A percentile compares a stretch with the other conserved stretches of the same genome.
phyloP scores from a whole-genome alignment of 2,888 invertebrate genomes.

The Lysandra coridon region DNA sequence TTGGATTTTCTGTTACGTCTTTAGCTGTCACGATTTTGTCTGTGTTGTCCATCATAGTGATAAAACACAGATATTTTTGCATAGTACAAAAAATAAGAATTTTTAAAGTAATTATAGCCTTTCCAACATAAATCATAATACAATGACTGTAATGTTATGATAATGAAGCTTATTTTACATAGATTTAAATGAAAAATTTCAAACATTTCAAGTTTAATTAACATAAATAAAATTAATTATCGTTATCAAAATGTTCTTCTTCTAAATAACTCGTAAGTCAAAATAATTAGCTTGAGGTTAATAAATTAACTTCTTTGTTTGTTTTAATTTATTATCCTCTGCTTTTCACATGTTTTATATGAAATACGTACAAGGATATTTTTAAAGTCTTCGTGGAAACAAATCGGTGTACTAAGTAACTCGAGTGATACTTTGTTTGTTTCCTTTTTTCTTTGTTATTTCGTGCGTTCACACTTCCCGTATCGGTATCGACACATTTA shows the following conservation, averaged over 20 bases:
- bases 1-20: not conserved
- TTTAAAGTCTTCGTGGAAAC: not conserved
- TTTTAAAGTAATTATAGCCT: not conserved
- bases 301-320: conserved; percentile 14
- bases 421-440: not conserved
- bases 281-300: conserved; percentile 3
- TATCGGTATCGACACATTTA: conserved; percentile 41
- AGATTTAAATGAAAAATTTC: conserved; percentile 5
- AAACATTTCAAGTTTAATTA: conserved; percentile 3
- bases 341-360: not conserved
- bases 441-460: conserved; percentile 17
- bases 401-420: not conserved
- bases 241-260: conserved; percentile 11
- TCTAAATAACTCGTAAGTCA: conserved; percentile 12
- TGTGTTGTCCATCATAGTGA: not conserved
- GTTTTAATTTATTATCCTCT: not conserved
- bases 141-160: not conserved
- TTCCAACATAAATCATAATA: not conserved
- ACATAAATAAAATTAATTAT: conserved; percentile 16
- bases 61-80: not conserved
- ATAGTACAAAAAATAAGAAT: not conserved
- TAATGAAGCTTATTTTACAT: conserved; percentile 3
- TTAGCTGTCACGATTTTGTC: not conserved
- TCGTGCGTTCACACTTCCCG: conserved; percentile 33
- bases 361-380: not conserved